A percentile compares a stretch with the other conserved stretches of the same genome.
These are phyloP conservation scores for Thalpophila matura DNA, from an alignment of 2,888 invertebrate species.

Conservation along the genomic window DNA sequence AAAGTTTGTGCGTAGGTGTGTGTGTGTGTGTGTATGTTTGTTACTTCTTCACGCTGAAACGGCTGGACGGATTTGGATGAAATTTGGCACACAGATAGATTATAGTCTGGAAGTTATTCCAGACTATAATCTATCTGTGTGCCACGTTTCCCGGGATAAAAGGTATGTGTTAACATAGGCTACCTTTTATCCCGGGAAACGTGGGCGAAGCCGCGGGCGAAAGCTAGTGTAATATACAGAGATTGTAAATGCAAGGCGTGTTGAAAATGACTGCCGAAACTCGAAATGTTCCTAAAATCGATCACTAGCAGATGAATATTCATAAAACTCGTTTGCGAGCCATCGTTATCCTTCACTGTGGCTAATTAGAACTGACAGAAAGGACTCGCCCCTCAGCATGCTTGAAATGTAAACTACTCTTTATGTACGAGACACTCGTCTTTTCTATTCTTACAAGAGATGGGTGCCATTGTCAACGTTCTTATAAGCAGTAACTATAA, in stretches of 20 bases:
- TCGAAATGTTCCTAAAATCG: slow-evolving; percentile 43
- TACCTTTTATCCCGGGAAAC: too few relatives aligned
- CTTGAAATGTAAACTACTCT: slow-evolving; percentile 44
- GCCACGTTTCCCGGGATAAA: too few relatives aligned
- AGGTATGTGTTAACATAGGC: too few relatives aligned
- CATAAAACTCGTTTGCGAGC: slow-evolving; percentile 47
- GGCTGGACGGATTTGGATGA: too few relatives aligned
- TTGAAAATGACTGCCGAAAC: slow-evolving; percentile 8
- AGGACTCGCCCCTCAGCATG: slow-evolving; percentile 39
- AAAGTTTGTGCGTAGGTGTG: too few relatives aligned
- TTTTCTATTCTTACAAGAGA: slow-evolving; percentile 2
- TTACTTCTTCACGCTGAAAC: too few relatives aligned
- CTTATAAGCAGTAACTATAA: neutral
- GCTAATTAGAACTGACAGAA: slow-evolving; percentile 54
- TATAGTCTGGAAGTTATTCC: too few relatives aligned
- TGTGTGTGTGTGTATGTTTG: too few relatives aligned
- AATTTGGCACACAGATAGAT: too few relatives aligned
- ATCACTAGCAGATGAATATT: slow-evolving; percentile 59
- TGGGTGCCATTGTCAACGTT: slow-evolving; percentile 5
- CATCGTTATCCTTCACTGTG: slow-evolving; percentile 47
- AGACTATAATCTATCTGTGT: too few relatives aligned
- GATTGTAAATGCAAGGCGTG: neutral
- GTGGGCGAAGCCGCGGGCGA: too few relatives aligned
- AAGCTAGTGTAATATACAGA: too few relatives aligned
- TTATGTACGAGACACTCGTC: slow-evolving; percentile 10